Conservation (phyloP, 2,797 vertebrate genomes). For the Sardinella longiceps region DNA sequence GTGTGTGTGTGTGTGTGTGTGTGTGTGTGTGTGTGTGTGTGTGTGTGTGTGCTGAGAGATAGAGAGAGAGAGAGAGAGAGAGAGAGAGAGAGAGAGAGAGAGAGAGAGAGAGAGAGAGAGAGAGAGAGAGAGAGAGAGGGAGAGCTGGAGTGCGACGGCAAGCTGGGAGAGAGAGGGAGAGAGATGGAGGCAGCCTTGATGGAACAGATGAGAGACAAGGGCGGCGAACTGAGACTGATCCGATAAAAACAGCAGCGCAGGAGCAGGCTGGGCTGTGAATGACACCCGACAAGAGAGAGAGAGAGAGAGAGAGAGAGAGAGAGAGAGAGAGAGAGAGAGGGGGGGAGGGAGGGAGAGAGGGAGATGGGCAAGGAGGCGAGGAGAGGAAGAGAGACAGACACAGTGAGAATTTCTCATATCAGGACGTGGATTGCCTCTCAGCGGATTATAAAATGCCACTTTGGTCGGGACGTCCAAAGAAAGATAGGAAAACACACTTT, state of each 20-base stretch:
- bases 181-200: conserved; percentile 70
- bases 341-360: conserved; percentile 46
- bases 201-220: conserved; percentile 76
- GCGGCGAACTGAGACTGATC: conserved; percentile 80
- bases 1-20: conserved; percentile 35
- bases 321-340: conserved; percentile 42
- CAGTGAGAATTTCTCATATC: conserved; percentile 22
- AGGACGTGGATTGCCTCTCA: conserved; percentile 5
- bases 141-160: conserved; percentile 28
- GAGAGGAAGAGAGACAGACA: neutral
- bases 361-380: conserved; percentile 35
- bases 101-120: conserved; percentile 22
- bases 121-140: conserved; percentile 53
- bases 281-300: conserved; percentile 52
- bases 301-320: conserved; percentile 59
- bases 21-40: conserved; percentile 38
- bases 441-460: conserved; percentile 24
- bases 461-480: conserved; percentile 21
- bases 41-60: conserved; percentile 13
- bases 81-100: no score
- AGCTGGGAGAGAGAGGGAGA: conserved; percentile 34
- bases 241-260: conserved; percentile 74
- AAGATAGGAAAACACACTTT: neutral
- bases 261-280: conserved; percentile 53
- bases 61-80: no score